Conservation (phyloP, 2,888 invertebrate species). For the Clunio marinus region DNA sequence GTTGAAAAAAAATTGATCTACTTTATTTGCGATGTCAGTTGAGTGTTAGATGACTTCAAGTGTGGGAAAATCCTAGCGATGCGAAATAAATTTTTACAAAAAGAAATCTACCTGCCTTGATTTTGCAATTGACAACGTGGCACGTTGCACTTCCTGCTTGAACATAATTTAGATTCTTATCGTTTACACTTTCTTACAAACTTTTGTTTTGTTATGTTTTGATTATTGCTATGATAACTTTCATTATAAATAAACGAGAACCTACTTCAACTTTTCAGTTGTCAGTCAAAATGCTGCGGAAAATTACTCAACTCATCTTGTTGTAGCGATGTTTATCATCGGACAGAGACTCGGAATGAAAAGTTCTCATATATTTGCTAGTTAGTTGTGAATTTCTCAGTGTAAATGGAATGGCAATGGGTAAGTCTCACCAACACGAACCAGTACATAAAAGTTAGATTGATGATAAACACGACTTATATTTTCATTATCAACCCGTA, state of each 20-base stretch:
- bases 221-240: neutral
- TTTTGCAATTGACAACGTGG: neutral
- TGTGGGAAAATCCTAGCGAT: slow-evolving; percentile 2
- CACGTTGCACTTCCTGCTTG: slow-evolving; percentile 5
- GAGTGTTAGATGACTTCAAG: slow-evolving; percentile 5
- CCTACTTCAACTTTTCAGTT: neutral
- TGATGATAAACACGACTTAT: neutral
- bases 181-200: neutral
- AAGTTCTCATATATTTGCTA: slow-evolving; percentile 18
- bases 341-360: slow-evolving; percentile 25
- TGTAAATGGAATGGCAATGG: slow-evolving; percentile 6
- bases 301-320: neutral
- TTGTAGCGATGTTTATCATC: neutral
- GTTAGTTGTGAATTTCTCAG: slow-evolving; percentile 19
- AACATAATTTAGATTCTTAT: neutral
- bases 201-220: neutral
- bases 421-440: slow-evolving; percentile 10
- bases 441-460: neutral
- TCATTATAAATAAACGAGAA: neutral
- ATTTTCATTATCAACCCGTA: slow-evolving; percentile 18
- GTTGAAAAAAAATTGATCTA: neutral
- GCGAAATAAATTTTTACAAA: neutral
- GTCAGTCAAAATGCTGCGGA: neutral
- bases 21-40: too few species aligned
- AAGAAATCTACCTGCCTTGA: neutral